Base-by-base conservation (phyloP, 2,888 invertebrate species). In the Apodemia mormo region DNA sequence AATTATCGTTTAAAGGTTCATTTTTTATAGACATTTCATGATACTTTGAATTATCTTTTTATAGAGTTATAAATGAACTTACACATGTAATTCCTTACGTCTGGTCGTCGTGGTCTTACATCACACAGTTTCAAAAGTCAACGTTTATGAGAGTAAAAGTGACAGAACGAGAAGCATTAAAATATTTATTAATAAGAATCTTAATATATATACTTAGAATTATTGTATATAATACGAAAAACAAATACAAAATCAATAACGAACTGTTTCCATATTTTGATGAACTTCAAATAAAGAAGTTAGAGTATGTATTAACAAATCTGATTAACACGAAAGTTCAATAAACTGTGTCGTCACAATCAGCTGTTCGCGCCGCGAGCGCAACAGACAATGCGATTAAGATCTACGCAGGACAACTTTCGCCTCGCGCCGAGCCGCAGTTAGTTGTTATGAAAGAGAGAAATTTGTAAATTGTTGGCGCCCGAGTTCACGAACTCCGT, bases 401-500 rank as follows among this genome's bases (percentile, higher is more conserved):
- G 92, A 94, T 93, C 93, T 93, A 93, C 93, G 93, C 92, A 90
- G 92, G 93, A 92, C 93, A 94, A 94, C 92, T 94, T 94, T 94
- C 93, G 88, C 93, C 91, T 89, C 91, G 90, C 93, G 90, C 89
- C 92, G 90, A 88, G 91, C 90, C 90, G 90, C 92, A 93, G 94
- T 94, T 93, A 94, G 94, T 94, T 94, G 94, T 94, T 93, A 93
- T 93, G 93, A 93, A 93, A 93, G 93, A 93, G 93, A 94, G 94
- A 94, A 94, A 94, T 94, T 94, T 94, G 94, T 94, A 94, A 94
- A 94, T 94, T 94, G 94, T 94, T 93, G 92, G 93, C 93, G 92
- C 93, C 90, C 92, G 93, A 93, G 93, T 93, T 94, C 93, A 92
- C 92, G 92, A 93, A 93, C 93, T 93, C 92, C 92, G 92, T 92